These are phyloP conservation scores for Xiphophorus maculatus DNA, from an alignment of 2,113 vertebrate species.

Conservation along the genomic window DNA sequence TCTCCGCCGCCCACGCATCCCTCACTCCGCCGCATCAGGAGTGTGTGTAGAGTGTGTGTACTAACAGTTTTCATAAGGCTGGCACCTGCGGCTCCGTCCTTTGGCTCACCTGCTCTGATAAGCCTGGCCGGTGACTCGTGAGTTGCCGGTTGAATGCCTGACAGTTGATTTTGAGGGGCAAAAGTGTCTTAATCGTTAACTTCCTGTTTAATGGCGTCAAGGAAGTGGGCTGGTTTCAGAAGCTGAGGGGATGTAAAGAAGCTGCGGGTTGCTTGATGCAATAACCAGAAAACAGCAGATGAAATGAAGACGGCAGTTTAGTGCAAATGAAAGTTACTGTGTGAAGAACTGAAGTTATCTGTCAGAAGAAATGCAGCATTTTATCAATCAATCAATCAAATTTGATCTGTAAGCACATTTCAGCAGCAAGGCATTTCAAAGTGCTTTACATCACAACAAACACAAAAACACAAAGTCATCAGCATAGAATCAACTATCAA, in stretches of 20 bases:
- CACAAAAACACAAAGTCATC: too few species aligned
- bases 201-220: constrained; percentile 18
- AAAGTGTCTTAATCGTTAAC: constrained; percentile 1
- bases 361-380: too few species aligned
- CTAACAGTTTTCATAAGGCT: neutral
- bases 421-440: too few species aligned
- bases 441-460: too few species aligned
- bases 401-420: too few species aligned
- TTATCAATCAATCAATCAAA: too few species aligned
- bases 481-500: too few species aligned
- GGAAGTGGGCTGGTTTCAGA: constrained; percentile 22
- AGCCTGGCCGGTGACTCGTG: too few species aligned
- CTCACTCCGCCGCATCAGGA: constrained; percentile 28
- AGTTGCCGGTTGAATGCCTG: neutral
- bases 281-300: neutral
- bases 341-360: neutral
- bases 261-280: neutral
- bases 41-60: neutral
- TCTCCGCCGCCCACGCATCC: constrained; percentile 28
- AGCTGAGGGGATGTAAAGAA: neutral
- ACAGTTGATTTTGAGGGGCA: neutral
- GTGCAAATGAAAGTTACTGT: neutral
- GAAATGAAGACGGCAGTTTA: neutral
- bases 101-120: neutral
- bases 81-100: too few species aligned